Evolutionary conservation across 2,888 invertebrate genomes (phyloP), one percentile per base, ranked within the genome.

Genomic region (Apoda limacodes): DNA sequence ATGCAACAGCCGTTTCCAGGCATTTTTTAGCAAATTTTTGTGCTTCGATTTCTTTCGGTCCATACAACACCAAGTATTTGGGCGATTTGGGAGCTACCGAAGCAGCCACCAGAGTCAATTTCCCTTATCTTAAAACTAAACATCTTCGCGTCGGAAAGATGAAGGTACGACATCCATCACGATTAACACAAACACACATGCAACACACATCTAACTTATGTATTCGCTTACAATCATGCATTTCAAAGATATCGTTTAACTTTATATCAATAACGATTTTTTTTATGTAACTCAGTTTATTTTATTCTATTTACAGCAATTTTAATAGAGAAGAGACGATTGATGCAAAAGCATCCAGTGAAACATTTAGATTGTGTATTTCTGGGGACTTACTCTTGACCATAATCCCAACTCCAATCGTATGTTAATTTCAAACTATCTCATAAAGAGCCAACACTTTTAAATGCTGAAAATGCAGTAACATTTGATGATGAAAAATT

Each of bases 41-140:
- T 15, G 28, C 13, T 9, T 2, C 12, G 17, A 5, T 15, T 20
- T 10, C n/a, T n/a, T 7, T 9, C 9, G 60, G 70, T 71, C 70
- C 72, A 67, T 69, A 69, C 68, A 75, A 75, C 75, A 75, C 75
- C 46, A 43, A 46, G 45, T 48, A 57, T 61, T 57, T 58, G 58
- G 67, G 74, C 76, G 65, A 75, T 60, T 43, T 54, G 60, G 70
- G 74, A 58, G 70, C 58, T 61, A 58, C 56, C 33, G 34, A 32
- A 36, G 59, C 60, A 61, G 67, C 75, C 62, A 75, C 74, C 78
- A 80, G 75, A 71, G 75, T 78, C 80, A 80, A 72, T 55, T 78
- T 80, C 76, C 75, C 62, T 65, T 59, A 64, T 71, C 63, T 76
- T 74, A 75, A 69, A 50, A 53, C 62, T 65, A 72, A 74, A 71